These are phyloP conservation scores for Melanostoma scalare DNA, from an alignment of 2,888 invertebrate species.

Conservation along the genomic window DNA sequence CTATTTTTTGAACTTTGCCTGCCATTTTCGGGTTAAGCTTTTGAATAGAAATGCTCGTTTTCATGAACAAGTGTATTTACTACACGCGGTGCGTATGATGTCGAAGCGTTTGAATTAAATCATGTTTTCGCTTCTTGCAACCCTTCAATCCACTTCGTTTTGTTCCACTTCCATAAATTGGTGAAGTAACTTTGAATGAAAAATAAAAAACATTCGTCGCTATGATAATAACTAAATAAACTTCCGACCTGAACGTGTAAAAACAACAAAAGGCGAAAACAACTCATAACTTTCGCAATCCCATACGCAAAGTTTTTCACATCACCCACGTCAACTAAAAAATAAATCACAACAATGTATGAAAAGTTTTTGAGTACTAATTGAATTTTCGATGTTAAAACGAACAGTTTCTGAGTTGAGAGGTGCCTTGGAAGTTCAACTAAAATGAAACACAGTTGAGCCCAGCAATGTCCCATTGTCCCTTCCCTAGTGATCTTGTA, in stretches of 20 bases:
- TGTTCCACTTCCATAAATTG: no score
- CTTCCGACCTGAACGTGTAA: not conserved
- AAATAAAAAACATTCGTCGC: no score
- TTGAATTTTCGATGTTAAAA: constrained; percentile 56
- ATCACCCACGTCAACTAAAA: constrained; percentile 21
- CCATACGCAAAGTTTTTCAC: constrained; percentile 9
- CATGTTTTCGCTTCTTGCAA: no score
- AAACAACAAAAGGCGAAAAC: not conserved
- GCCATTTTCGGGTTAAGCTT: no score
- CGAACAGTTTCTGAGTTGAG: constrained; percentile 19
- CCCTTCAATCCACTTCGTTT: no score
- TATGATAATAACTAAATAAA: constrained; percentile 1
- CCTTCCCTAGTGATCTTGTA: constrained; percentile 31
- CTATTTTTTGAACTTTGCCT: no score
- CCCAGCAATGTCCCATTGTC: constrained; percentile 14
- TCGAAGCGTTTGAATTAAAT: no score
- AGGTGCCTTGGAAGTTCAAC: constrained; percentile 16
- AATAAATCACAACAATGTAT: constrained; percentile 24
- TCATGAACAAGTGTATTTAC: no score
- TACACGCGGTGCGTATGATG: no score
- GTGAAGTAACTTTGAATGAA: no score
- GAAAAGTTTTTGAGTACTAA: constrained; percentile 46
- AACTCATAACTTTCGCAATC: constrained; percentile 1
- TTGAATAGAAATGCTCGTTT: no score
- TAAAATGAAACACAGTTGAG: constrained; percentile 5